These are phyloP conservation scores for Tanypteryx hageni DNA, from an alignment of 2,888 invertebrate species.

Conservation along the genomic window DNA sequence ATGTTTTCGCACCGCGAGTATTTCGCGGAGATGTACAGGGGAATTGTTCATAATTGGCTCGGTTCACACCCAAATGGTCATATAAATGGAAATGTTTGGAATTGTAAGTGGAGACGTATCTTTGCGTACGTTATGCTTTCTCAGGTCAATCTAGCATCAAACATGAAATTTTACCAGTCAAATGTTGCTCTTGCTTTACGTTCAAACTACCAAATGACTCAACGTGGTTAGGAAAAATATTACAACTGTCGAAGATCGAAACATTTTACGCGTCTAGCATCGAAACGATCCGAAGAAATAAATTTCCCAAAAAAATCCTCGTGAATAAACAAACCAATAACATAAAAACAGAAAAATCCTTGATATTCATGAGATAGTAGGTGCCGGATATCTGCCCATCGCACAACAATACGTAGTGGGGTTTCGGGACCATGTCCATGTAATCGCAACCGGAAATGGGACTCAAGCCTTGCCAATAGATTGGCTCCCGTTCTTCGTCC, in stretches of 20 bases:
- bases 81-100: too few species aligned
- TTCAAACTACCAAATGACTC: not conserved
- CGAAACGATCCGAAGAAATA: not conserved
- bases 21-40: not conserved
- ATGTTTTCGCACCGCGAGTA: not conserved
- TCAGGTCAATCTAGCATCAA: too few species aligned
- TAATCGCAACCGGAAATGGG: slow-evolving; percentile 57
- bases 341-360: not conserved
- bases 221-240: too few species aligned
- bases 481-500: not conserved
- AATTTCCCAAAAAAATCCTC: not conserved
- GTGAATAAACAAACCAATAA: not conserved
- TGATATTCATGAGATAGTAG: not conserved
- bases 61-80: too few species aligned
- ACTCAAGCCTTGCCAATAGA: not conserved
- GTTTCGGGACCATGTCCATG: slow-evolving; percentile 5
- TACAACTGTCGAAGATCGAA: not conserved
- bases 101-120: too few species aligned
- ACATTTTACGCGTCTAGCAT: not conserved
- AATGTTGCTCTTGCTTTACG: not conserved
- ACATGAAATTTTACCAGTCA: not conserved
- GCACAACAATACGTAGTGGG: slow-evolving; percentile 40
- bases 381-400: slow-evolving; percentile 37
- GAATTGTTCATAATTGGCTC: not conserved
- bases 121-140: too few species aligned